Evolutionary conservation across 2,113 vertebrate genomes (phyloP).

Genomic region (Oceanites oceanicus): DNA sequence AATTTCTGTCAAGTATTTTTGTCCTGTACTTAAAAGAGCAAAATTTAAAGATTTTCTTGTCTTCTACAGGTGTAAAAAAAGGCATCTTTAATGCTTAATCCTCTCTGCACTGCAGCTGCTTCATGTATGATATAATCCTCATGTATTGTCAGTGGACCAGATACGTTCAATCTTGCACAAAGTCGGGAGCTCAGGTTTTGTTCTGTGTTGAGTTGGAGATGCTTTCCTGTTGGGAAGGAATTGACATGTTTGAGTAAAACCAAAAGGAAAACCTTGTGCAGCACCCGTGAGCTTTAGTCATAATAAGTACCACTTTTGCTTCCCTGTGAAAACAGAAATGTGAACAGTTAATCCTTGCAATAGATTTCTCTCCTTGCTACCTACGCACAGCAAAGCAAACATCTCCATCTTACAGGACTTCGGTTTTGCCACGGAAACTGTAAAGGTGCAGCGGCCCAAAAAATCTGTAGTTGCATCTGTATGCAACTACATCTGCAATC

Average conservation of each 20-base stretch:
- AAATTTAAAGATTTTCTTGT: slow-evolving; percentile 35
- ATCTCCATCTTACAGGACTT: not conserved
- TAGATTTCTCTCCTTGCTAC: not conserved
- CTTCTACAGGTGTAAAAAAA: slow-evolving; percentile 61
- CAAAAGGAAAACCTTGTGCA: not conserved
- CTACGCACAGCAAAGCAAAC: not conserved
- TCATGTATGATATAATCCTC: slow-evolving; percentile 56
- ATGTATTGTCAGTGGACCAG: slow-evolving; percentile 52
- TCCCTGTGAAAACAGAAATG: not conserved
- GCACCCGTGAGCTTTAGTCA: not conserved
- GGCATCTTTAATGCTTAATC: slow-evolving; percentile 58
- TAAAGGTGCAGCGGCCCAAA: not conserved
- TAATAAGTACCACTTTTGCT: not conserved
- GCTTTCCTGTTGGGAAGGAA: slow-evolving; percentile 62
- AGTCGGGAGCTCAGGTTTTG: slow-evolving; percentile 54
- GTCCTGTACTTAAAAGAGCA: not conserved
- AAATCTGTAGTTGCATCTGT: not conserved
- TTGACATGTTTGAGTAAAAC: slow-evolving; percentile 52
- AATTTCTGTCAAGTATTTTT: not conserved
- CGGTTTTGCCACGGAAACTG: not conserved
- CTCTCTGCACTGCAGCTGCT: slow-evolving; percentile 56
- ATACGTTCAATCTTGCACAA: slow-evolving; percentile 51
- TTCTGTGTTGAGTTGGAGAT: slow-evolving; percentile 49
- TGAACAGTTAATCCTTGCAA: not conserved
- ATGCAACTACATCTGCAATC: no score